A percentile compares a stretch with the other conserved stretches of the same genome.
Conservation (phyloP, 1,140 invertebrate species). For the Asobara japonica region DNA sequence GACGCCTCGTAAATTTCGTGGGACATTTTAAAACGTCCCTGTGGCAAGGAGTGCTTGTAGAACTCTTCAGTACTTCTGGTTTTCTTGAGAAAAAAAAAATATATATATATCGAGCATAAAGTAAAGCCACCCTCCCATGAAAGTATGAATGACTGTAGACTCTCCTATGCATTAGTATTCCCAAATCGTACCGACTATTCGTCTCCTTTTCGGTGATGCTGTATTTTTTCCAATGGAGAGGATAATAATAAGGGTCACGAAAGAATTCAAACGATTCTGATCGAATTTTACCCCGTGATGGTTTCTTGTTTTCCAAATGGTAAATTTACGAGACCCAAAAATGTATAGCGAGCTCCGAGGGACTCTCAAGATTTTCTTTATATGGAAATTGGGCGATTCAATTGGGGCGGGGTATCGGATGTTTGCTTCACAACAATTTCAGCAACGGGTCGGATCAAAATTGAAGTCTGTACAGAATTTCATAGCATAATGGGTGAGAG, state of each 20-base stretch:
- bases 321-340: conserved; percentile 52
- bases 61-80: background rate
- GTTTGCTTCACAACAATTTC: background rate
- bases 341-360: background rate
- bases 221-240: conserved; percentile 14
- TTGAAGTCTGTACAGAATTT: too few species aligned
- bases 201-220: conserved; percentile 42
- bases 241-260: conserved; percentile 24
- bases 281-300: conserved; percentile 56
- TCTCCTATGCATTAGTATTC: conserved; percentile 57
- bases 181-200: conserved; percentile 56
- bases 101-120: conserved; percentile 19
- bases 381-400: background rate
- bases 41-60: background rate
- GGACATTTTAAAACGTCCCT: conserved; percentile 40
- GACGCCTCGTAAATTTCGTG: conserved; percentile 37
- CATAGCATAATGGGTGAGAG: too few species aligned
- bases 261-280: conserved; percentile 61
- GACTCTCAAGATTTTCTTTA: background rate
- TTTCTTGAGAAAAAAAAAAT: conserved; percentile 1
- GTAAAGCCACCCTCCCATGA: conserved; percentile 28
- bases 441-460: background rate
- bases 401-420: background rate
- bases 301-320: conserved; percentile 40
- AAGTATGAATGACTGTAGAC: conserved; percentile 25